Evolutionary conservation across 2,113 vertebrate species (phyloP).

Genomic region (Vicugna pacos): DNA sequence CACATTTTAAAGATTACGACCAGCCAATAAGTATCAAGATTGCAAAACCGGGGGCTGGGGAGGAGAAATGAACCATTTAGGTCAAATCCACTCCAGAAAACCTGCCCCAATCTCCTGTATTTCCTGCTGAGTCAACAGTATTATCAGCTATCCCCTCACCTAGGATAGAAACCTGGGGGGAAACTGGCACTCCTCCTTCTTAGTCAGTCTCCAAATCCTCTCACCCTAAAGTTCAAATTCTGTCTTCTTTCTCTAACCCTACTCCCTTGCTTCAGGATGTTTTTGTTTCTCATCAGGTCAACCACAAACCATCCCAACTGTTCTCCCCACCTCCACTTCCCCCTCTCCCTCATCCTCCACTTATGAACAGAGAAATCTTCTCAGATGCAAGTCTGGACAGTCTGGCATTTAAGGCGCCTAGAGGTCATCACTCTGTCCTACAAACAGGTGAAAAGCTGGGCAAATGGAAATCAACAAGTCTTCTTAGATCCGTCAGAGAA

Average conservation of each 20-base stretch:
- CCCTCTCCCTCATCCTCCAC: neutral
- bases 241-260: neutral
- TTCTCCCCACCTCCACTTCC: neutral
- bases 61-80: neutral
- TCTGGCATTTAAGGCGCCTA: neutral
- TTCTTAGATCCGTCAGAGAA: neutral
- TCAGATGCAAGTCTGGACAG: neutral
- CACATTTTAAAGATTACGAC: neutral
- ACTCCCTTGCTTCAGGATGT: neutral
- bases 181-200: neutral
- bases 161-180: neutral
- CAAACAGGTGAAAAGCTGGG: neutral
- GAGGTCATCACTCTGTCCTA: neutral
- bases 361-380: neutral
- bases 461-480: neutral
- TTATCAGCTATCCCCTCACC: neutral
- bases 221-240: neutral
- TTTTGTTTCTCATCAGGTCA: neutral
- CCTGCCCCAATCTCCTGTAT: neutral
- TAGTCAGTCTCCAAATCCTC: neutral
- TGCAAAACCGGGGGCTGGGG: neutral
- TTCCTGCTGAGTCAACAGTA: neutral
- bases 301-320: neutral
- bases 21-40: neutral
- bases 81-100: neutral